These are phyloP conservation scores for Tupaia chinensis DNA, from an alignment of 2,113 vertebrate species.

Conservation along the genomic window DNA sequence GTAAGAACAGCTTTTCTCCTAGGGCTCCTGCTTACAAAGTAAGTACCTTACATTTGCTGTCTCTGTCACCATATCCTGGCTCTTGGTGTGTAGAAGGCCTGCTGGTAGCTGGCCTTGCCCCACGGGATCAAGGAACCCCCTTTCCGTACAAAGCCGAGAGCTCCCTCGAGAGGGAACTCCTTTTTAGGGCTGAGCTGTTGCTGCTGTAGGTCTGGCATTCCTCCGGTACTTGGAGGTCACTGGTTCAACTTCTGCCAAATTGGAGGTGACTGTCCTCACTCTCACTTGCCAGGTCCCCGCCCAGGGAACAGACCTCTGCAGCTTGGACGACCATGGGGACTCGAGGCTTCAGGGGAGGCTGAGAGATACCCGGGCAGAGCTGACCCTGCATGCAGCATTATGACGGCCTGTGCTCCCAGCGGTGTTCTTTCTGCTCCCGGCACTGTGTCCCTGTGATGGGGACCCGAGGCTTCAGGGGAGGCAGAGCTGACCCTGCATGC, in stretches of 20 bases:
- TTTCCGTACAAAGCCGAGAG: not conserved
- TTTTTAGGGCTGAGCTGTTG: not conserved
- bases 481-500: no score
- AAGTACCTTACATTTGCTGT: not conserved
- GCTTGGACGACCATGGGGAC: not conserved
- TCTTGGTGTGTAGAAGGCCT: not conserved
- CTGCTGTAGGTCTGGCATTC: not conserved
- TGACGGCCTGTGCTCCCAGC: not conserved
- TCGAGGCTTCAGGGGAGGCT: not conserved
- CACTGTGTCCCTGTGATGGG: not conserved
- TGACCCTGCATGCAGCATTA: not conserved
- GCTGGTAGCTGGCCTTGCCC: not conserved
- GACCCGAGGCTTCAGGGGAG: not conserved
- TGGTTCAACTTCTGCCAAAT: not conserved
- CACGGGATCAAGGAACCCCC: not conserved
- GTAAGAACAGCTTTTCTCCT: not conserved
- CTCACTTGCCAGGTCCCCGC: not conserved
- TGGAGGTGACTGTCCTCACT: not conserved
- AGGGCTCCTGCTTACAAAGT: not conserved
- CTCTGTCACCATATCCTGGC: not conserved
- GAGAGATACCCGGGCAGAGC: no score
- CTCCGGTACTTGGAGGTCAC: not conserved
- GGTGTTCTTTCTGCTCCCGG: not conserved
- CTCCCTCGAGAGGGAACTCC: not conserved
- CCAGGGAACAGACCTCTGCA: not conserved